Conservation (phyloP, 1,140 invertebrate genomes). For the Bombus ignitus region DNA sequence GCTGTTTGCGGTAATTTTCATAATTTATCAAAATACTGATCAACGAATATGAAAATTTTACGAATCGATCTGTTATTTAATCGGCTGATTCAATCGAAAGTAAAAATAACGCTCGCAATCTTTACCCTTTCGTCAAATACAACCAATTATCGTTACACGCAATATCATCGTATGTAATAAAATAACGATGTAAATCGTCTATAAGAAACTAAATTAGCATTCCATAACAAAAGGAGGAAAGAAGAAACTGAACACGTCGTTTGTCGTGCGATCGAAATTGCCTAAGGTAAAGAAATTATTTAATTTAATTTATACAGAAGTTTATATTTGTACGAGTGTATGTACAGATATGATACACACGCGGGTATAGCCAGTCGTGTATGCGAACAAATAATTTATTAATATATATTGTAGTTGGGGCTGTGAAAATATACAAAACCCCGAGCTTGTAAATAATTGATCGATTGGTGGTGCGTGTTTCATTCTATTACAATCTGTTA, state of each 20-base stretch:
- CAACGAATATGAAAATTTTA: too few species aligned
- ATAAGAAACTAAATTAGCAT: not conserved
- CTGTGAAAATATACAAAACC: conserved; percentile 30
- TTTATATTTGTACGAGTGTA: not conserved
- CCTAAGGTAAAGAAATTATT: conserved; percentile 27
- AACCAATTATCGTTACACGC: not conserved
- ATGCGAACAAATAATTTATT: conserved; percentile 50
- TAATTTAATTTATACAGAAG: conserved; percentile 60
- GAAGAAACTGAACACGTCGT: not conserved
- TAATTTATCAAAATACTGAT: not conserved
- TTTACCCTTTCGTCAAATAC: not conserved
- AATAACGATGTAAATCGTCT: not conserved
- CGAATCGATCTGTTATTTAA: not conserved
- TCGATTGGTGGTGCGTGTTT: conserved; percentile 43
- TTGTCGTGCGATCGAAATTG: not conserved
- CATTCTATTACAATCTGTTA: conserved; percentile 21
- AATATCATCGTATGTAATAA: not conserved
- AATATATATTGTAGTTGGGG: conserved; percentile 25
- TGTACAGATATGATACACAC: not conserved
- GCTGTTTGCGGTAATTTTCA: not conserved
- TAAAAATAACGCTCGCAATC: conserved; percentile 5
- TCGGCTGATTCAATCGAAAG: not conserved
- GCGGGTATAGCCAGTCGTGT: not conserved
- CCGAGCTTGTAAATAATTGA: conserved; percentile 58
- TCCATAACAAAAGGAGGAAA: not conserved